phyloP scores from a whole-genome alignment of 2,113 vertebrate species.

The Prinia subflava region DNA sequence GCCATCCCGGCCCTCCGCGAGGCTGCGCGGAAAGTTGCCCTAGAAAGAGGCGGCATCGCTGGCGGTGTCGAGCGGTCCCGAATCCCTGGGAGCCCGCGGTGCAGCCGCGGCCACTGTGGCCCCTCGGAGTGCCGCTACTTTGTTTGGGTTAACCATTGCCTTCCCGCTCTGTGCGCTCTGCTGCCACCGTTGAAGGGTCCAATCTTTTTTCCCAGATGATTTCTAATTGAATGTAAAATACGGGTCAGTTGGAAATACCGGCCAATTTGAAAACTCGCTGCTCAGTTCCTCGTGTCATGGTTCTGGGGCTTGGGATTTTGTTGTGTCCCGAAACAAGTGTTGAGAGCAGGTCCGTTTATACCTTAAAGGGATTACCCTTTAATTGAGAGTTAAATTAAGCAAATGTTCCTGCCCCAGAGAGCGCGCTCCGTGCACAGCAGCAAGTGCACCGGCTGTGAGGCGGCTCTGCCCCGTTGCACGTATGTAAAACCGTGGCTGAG shows the following conservation, averaged over 20 bases:
- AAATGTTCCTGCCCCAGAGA: neutral
- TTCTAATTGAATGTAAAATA: neutral
- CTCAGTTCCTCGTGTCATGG: rapidly evolving
- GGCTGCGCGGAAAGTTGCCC: neutral
- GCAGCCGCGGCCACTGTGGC: neutral
- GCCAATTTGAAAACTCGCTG: neutral
- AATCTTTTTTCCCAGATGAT: rapidly evolving
- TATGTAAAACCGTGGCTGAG: neutral
- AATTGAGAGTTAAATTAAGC: neutral
- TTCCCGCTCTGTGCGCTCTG: rapidly evolving
- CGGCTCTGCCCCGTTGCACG: neutral
- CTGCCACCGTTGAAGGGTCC: neutral
- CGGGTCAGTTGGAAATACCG: neutral
- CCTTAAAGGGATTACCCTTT: neutral
- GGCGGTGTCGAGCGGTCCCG: neutral
- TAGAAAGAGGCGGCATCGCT: neutral
- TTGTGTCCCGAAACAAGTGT: neutral
- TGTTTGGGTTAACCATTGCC: neutral
- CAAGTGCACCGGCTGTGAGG: neutral
- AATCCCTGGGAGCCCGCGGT: neutral
- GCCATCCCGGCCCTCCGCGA: neutral
- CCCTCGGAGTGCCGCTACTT: neutral
- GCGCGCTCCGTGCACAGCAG: neutral
- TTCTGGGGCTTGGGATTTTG: neutral
- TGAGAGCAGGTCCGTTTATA: neutral